Conservation (phyloP, 2,888 invertebrate species). For the Microctonus brassicae region DNA sequence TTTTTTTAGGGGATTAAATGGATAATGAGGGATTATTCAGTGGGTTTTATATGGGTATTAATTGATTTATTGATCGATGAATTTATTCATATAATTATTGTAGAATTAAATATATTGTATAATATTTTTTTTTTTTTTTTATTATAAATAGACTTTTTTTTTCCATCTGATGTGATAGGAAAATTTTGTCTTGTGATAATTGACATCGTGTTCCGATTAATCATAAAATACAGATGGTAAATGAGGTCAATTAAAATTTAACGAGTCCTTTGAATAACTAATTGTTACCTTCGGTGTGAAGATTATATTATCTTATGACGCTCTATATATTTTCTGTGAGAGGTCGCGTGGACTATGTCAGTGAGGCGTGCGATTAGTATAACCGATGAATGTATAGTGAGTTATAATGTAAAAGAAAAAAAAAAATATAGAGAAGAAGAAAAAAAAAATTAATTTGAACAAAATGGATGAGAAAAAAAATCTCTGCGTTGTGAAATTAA, state of each 20-base stretch:
- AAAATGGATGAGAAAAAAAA: not conserved
- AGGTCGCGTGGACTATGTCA: not conserved
- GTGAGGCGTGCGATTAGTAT: not conserved
- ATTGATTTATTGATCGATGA: not conserved
- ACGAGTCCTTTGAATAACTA: not conserved
- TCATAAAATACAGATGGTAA: not conserved
- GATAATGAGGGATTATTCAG: not conserved
- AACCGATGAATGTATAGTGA: not conserved
- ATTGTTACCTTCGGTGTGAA: not conserved
- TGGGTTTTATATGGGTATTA: not conserved
- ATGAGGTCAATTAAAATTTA: not conserved
- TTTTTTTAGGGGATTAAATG: not conserved
- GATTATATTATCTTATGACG: not conserved
- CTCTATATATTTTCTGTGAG: not conserved
- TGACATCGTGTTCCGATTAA: not conserved
- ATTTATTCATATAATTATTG: no score
- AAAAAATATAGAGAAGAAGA: not conserved
- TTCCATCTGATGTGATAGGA: not conserved
- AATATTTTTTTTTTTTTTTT: not conserved
- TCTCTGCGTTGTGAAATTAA: slow-evolving; percentile 3
- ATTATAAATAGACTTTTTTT: no score
- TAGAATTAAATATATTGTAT: not conserved
- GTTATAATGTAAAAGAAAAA: not conserved
- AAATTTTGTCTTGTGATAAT: not conserved
- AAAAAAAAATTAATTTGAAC: not conserved